Conservation (phyloP, 2,888 invertebrate species). For the Elegia similella region DNA sequence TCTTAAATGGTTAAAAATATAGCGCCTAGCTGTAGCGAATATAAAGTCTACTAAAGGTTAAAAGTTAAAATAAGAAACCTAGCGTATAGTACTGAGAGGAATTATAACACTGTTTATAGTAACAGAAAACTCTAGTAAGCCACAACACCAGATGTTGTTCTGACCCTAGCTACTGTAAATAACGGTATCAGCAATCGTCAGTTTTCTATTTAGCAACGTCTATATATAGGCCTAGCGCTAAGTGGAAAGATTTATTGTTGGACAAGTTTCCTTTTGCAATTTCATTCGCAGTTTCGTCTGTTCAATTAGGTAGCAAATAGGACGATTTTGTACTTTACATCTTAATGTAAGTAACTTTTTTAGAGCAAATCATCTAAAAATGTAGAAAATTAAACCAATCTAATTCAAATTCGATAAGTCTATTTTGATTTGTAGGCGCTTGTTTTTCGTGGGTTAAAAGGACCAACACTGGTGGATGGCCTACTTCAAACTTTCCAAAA, state of each 20-base stretch:
- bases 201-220: slow-evolving; percentile 15
- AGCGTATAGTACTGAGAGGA: background rate
- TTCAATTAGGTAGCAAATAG: background rate
- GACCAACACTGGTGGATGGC: too few species aligned
- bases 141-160: slow-evolving; percentile 24
- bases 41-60: too few species aligned
- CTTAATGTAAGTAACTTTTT: too few species aligned
- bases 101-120: slow-evolving; percentile 11
- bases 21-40: too few species aligned
- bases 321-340: too few species aligned
- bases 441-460: too few species aligned
- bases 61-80: background rate
- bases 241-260: slow-evolving; percentile 13
- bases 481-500: too few species aligned
- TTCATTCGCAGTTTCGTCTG: background rate
- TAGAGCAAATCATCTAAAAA: too few species aligned
- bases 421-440: too few species aligned
- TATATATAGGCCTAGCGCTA: slow-evolving; percentile 6
- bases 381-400: too few species aligned
- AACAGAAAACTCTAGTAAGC: slow-evolving; percentile 21
- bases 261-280: slow-evolving; percentile 8
- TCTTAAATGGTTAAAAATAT: too few species aligned
- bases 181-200: slow-evolving; percentile 11
- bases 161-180: slow-evolving; percentile 21
- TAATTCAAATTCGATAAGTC: too few species aligned